Conservation (phyloP, 1,140 invertebrate genomes). For the Drosophila kikkawai region DNA sequence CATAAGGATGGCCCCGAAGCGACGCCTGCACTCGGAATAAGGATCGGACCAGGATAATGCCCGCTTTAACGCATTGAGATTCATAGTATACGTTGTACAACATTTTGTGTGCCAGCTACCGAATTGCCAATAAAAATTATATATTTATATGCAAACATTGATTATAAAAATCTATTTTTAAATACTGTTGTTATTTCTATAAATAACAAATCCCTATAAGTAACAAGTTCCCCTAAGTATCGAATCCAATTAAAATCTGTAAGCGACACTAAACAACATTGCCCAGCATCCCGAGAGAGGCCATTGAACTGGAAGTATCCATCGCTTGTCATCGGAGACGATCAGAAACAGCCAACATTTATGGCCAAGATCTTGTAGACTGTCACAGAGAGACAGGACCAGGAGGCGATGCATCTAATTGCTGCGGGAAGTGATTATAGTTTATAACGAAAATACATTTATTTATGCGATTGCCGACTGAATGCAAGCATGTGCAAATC, state of each 20-base stretch:
- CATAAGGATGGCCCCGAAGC: constrained; percentile 63
- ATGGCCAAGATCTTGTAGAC: constrained; percentile 9
- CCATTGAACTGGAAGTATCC: constrained; percentile 57
- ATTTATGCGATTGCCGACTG: constrained; percentile 43
- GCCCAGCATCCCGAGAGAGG: constrained; percentile 6
- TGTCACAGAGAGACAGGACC: constrained; percentile 14
- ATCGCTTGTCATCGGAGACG: constrained; percentile 47
- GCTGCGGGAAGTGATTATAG: constrained; percentile 70
- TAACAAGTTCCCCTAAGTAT: not conserved
- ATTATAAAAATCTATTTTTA: not conserved
- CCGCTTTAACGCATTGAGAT: constrained; percentile 12
- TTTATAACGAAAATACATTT: constrained; percentile 76
- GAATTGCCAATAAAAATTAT: constrained; percentile 74
- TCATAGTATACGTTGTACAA: constrained; percentile 38
- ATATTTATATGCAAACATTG: constrained; percentile 21
- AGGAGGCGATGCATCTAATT: constrained; percentile 60
- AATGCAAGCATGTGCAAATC: constrained; percentile 80
- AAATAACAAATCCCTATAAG: not conserved
- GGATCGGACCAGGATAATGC: not conserved
- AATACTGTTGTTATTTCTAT: not conserved
- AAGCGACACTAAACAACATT: not conserved
- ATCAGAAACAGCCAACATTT: constrained; percentile 10
- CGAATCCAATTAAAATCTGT: not conserved
- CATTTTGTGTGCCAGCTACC: constrained; percentile 59
- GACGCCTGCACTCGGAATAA: constrained; percentile 65